Evolutionary conservation across 2,113 vertebrate species (phyloP), one percentile per base, ranked within the genome.

Genomic region (Colossoma macropomum): DNA sequence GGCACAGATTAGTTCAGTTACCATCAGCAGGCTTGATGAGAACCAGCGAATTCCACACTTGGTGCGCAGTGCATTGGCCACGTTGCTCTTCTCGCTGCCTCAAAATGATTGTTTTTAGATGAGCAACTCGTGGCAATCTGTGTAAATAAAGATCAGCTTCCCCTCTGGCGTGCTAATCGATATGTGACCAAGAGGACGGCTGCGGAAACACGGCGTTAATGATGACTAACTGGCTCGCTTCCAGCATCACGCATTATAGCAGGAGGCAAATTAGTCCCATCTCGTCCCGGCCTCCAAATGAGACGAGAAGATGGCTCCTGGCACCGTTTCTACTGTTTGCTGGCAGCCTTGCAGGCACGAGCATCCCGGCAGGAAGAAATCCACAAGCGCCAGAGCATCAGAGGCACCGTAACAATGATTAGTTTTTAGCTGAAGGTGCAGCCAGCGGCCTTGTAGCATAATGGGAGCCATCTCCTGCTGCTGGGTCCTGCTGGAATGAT

Each of bases 101-200:
- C 15, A 7, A 79, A 66, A 62, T 8, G 28, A 27, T 19, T 6
- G 6, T 4, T 17, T 60, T 6, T 3, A 21, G 16, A 65, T 32
- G 38, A 21, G 13, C 38, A 60, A 30, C 56, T 59, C n/a, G 59
- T 50, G 56, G 38, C 79, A 41, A 32, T 81, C 38, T 59, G 38
- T 80, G 65, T 63, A 73, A 81, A 81, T 81, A 81, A 81, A 27
- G 56, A 50, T 8, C 27, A 10, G 59, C 56, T 73, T 25, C 38
- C 30, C 27, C 45, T 63, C 79, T 50, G 79, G 38, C 38, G 34
- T 1, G n/a, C 12, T 74, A 34, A 74, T 63, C 56, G 30, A 63
- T 50, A 74, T 50, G 21, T 34, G 59, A 74, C 17, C 34, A n/a
- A 48, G 59, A 74, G 79, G 52, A 54, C 77, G 21, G 45, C 21